phyloP scores from a whole-genome alignment of 2,888 invertebrate species.

The Limnephilus auricula region DNA sequence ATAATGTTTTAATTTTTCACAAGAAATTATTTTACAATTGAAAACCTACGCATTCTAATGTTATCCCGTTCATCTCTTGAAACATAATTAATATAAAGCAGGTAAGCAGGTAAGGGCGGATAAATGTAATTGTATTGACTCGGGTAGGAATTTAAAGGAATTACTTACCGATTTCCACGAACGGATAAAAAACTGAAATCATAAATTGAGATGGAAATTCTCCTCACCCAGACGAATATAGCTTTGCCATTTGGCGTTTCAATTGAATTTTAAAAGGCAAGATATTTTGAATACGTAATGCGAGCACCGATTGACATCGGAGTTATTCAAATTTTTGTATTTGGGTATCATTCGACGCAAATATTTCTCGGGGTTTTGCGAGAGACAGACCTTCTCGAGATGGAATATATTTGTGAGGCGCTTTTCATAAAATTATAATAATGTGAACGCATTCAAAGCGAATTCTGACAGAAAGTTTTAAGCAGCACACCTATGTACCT shows the following conservation, averaged over 20 bases:
- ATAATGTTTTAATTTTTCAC: too few species aligned
- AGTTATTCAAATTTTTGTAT: conserved; percentile 48
- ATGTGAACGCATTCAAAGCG: background rate
- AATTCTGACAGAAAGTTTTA: background rate
- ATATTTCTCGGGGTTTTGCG: conserved; percentile 11
- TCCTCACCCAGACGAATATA: conserved; percentile 12
- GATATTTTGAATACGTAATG: conserved; percentile 42
- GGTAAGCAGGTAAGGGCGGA: background rate
- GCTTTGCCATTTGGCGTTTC: conserved; percentile 35
- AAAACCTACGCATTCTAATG: background rate
- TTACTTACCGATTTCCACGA: conserved; percentile 12
- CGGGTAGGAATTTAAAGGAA: background rate
- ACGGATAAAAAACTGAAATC: conserved; percentile 34
- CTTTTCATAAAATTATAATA: background rate
- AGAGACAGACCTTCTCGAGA: conserved; percentile 9
- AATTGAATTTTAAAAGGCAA: conserved; percentile 46
- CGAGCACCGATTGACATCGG: conserved; percentile 23
- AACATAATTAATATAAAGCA: background rate
- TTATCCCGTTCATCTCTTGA: background rate
- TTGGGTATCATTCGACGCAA: conserved; percentile 30
- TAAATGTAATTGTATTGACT: background rate
- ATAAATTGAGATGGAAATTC: conserved; percentile 26
- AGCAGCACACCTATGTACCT: background rate
- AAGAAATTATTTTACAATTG: too few species aligned
- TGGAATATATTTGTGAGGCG: background rate